Conservation (phyloP, 2,113 vertebrate species). For the Thymallus thymallus region DNA sequence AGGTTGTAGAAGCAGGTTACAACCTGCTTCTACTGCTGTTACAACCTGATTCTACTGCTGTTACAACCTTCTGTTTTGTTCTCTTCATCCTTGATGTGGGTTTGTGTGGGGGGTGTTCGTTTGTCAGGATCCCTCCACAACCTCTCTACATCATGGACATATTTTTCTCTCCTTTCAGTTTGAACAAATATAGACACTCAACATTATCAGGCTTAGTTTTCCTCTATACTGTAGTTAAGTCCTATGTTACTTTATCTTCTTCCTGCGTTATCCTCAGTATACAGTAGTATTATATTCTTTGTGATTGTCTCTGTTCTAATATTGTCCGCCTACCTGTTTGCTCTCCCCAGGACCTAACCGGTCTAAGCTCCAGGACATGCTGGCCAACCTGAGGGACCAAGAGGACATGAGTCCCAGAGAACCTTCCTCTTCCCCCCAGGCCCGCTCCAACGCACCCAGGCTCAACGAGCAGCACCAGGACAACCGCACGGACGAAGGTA, state of each 20-base stretch:
- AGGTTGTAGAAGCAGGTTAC: too few species aligned
- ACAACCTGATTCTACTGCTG: too few species aligned
- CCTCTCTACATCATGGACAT: not conserved
- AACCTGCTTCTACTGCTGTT: too few species aligned
- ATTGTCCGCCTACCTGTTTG: slow-evolving; percentile 20
- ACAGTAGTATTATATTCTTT: slow-evolving; percentile 12
- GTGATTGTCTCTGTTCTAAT: slow-evolving; percentile 18
- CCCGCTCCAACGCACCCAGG: slow-evolving; percentile 83
- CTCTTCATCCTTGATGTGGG: too few species aligned
- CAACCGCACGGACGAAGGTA: slow-evolving; percentile 91
- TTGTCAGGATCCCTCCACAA: not conserved
- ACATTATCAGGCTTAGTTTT: not conserved
- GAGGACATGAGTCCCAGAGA: slow-evolving; percentile 94
- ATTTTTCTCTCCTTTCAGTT: slow-evolving; percentile 25
- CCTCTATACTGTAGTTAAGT: too few species aligned
- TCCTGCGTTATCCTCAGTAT: too few species aligned
- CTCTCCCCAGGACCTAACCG: slow-evolving; percentile 87
- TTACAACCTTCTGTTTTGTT: too few species aligned
- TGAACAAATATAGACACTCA: slow-evolving; percentile 31
- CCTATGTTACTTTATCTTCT: too few species aligned
- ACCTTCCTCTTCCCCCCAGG: slow-evolving; percentile 85
- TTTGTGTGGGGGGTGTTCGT: too few species aligned
- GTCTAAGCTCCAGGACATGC: slow-evolving; percentile 98
- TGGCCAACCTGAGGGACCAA: slow-evolving; percentile 95
- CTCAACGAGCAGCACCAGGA: slow-evolving; percentile 89